These are phyloP conservation scores for Carollia perspicillata DNA, from an alignment of 2,113 vertebrate genomes.

Conservation along the genomic window DNA sequence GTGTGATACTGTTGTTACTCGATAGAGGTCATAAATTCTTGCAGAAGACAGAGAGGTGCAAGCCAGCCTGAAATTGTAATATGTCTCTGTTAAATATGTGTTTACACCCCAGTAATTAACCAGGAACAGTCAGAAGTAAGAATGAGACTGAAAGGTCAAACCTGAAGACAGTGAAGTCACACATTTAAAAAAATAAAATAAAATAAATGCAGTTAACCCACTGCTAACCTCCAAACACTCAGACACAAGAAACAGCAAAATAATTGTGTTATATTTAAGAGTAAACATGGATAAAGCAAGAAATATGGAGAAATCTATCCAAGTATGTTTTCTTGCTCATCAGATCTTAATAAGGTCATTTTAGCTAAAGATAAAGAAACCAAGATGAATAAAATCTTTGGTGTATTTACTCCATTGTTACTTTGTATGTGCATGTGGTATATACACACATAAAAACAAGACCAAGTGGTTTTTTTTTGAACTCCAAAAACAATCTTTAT, in stretches of 20 bases:
- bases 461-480: background rate
- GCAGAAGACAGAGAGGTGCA: background rate
- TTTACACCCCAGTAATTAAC: background rate
- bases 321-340: background rate
- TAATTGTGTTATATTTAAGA: background rate
- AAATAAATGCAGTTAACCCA: background rate
- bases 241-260: background rate
- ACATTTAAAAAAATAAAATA: background rate
- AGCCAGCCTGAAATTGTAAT: background rate
- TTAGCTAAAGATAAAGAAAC: conserved; percentile 15
- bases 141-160: background rate
- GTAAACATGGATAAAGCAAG: background rate
- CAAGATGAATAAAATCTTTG: background rate
- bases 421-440: background rate
- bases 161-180: background rate
- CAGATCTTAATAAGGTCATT: background rate
- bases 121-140: background rate
- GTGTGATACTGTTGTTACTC: background rate
- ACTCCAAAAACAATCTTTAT: conserved; percentile 75
- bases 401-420: background rate
- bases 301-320: background rate
- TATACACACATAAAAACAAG: background rate
- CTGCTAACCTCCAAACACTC: background rate
- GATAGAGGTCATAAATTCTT: background rate
- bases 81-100: background rate